Base-by-base conservation (phyloP, 2,797 vertebrate species). In the Martes flavigula region DNA sequence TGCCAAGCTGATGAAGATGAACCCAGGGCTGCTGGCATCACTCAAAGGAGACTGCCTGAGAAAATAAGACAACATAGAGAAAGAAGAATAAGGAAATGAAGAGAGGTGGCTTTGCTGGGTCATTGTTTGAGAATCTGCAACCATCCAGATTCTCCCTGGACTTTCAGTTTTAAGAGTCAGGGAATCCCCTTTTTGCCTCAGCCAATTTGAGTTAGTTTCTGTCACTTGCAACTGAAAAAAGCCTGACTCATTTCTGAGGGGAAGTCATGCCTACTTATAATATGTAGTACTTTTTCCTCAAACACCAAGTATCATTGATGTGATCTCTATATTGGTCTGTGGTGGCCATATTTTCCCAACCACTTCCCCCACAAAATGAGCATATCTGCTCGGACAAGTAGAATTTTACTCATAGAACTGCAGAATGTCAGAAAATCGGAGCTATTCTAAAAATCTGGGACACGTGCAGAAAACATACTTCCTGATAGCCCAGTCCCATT, bases 231-330 rank as follows among this genome's bases (percentile, higher is more conserved):
- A 95, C 21, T 70, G 66, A 81, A 94, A 79, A 89, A 73, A 84
- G 35, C 60, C 48, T 95, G 92, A 96, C 20, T 94, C 83, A 96
- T 78, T 56, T 35, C 68, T 68, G 58, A 97, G 86, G 35, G 35
- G 25, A 96, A 91, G 70, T 66, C 56, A 51, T 23, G 82, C 0
- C 17, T n/a, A 35, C 38, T 81, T 90, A 30, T 13, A 51, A 38
- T n/a, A 30, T 10, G 5, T 18, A 30, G 7, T 78, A 12, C 13
- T 32, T 93, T 91, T 75, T 60, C 70, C 43, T 81, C 83, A 56
- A 58, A 23, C 14, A 70, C 30, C 23, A n/a, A 56, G 2, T 32
- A 23, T 56, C 66, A 90, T 86, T 32, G 38, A 81, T 54, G 48
- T 40, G 79, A 77, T 81, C 85, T 91, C 66, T 32, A 2, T 27